Evolutionary conservation across 1,140 invertebrate species (phyloP).

Genomic region (Nebria ingens): DNA sequence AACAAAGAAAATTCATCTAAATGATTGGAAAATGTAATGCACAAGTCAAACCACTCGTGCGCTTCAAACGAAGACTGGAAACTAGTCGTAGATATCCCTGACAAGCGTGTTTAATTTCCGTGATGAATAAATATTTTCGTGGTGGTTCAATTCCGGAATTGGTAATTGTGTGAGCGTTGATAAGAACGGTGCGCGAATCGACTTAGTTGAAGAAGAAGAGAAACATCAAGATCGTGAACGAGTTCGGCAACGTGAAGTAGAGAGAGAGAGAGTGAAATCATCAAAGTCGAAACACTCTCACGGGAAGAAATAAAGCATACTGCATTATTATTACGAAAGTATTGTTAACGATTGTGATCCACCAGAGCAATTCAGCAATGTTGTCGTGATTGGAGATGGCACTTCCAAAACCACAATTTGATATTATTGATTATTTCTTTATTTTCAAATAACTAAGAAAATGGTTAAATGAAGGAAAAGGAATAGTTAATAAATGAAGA

Average conservation of each 20-base stretch:
- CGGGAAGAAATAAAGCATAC: background rate
- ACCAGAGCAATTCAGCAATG: too few relatives aligned
- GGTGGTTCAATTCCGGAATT: background rate
- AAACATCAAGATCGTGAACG: background rate
- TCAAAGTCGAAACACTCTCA: background rate
- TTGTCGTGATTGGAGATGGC: too few relatives aligned
- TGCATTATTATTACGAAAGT: conserved; percentile 5
- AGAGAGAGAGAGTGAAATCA: background rate
- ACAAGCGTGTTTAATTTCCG: background rate
- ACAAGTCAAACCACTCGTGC: too few relatives aligned
- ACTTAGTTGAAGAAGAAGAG: background rate
- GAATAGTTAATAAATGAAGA: too few relatives aligned
- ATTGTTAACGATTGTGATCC: too few relatives aligned
- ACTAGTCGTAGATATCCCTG: background rate
- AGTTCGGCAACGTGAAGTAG: background rate
- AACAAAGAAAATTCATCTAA: too few relatives aligned
- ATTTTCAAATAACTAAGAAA: too few relatives aligned
- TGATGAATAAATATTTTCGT: conserved; percentile 6
- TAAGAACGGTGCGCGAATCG: background rate
- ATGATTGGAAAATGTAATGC: too few relatives aligned
- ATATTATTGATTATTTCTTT: too few relatives aligned
- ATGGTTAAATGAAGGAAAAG: too few relatives aligned
- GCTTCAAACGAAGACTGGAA: too few relatives aligned
- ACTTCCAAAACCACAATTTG: too few relatives aligned
- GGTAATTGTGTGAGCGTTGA: background rate